phyloP scores from a whole-genome alignment of 2,888 invertebrate species.

The Caenorhabditis sp. region DNA sequence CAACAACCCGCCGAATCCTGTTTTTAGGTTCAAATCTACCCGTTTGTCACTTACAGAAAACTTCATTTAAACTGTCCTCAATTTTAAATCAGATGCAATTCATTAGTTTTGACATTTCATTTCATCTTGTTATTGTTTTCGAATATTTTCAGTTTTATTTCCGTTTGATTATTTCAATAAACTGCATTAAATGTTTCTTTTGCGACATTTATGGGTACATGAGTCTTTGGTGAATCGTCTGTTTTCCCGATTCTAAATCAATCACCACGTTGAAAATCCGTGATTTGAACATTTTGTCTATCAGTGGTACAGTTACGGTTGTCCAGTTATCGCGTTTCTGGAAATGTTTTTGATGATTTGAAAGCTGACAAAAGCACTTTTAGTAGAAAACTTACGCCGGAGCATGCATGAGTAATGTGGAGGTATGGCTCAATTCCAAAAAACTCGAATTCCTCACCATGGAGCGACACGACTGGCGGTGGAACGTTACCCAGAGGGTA shows the following conservation, averaged over 20 bases:
- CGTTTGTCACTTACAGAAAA: too few species aligned
- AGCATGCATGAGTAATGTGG: constrained; percentile 20
- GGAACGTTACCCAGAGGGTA: constrained; percentile 2
- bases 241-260: constrained; percentile 26
- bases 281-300: constrained; percentile 6
- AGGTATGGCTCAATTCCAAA: constrained; percentile 51
- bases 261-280: constrained; percentile 25
- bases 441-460: constrained; percentile 44
- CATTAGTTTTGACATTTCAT: too few species aligned
- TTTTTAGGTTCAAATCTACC: too few species aligned
- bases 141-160: too few species aligned
- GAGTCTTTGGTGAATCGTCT: not conserved
- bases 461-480: constrained; percentile 8
- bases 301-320: not conserved
- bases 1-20: too few species aligned
- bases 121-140: too few species aligned
- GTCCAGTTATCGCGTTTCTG: too few species aligned
- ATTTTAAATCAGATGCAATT: too few species aligned
- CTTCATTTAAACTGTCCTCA: too few species aligned
- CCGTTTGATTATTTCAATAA: too few species aligned
- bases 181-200: too few species aligned
- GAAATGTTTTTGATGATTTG: not conserved
- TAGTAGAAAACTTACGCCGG: not conserved
- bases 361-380: constrained; percentile 2
- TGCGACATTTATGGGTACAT: constrained; percentile 5